A percentile compares a stretch with the other conserved stretches of the same genome.
Evolutionary conservation across 2,797 vertebrate genomes (phyloP).

Genomic region (Vespertilio murinus): DNA sequence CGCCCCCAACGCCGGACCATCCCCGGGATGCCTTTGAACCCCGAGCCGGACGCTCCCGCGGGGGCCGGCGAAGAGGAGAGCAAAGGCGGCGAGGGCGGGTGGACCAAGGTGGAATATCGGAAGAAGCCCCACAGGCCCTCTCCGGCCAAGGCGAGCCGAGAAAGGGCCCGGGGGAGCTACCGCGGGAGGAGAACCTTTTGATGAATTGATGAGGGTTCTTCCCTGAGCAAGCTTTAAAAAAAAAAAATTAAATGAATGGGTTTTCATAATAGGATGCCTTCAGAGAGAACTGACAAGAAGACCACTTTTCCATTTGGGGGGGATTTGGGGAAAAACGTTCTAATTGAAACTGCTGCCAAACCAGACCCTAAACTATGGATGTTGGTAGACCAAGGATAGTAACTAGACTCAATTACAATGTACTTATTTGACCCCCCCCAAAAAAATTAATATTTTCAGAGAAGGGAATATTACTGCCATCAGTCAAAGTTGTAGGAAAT

Average conservation of each 20-base stretch:
- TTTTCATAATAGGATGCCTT: constrained; percentile 46
- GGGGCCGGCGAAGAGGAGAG: constrained; percentile 84
- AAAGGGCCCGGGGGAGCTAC: constrained; percentile 86
- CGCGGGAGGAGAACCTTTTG: constrained; percentile 85
- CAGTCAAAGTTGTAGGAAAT: constrained; percentile 33
- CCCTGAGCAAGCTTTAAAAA: neutral
- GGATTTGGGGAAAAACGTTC: neutral
- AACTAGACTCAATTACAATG: neutral
- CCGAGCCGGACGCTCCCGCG: constrained; percentile 75
- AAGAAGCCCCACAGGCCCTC: constrained; percentile 89
- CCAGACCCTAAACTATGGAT: neutral
- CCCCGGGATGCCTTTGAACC: constrained; percentile 89
- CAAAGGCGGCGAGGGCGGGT: constrained; percentile 90
- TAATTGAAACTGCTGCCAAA: neutral
- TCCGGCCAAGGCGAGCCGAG: constrained; percentile 87
- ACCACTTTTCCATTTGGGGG: neutral
- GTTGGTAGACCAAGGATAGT: neutral
- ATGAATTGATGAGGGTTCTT: constrained; percentile 20
- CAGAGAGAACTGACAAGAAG: neutral
- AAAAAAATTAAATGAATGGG: neutral
- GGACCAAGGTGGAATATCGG: constrained; percentile 93
- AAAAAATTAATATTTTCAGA: neutral
- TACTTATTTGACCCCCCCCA: neutral
- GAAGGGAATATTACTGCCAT: neutral
- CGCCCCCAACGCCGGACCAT: constrained; percentile 80